Percentiles rank a stretch among this genome's conserved stretches.
Conservation (phyloP, 2,888 invertebrate genomes). For the Cheilosia vernalis region DNA sequence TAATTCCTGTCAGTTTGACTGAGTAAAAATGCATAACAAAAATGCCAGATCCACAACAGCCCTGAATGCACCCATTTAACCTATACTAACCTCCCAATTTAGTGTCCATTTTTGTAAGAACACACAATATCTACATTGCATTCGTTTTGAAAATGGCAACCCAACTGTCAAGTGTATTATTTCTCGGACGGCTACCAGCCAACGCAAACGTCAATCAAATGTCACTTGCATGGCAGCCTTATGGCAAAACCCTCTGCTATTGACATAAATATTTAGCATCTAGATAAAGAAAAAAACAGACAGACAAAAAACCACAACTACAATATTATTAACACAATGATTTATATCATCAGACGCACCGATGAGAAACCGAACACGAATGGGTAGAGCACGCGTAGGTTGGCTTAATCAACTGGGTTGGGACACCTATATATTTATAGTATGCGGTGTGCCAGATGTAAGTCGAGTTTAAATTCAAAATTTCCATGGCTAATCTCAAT, state of each 20-base stretch:
- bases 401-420: constrained; percentile 46
- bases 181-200: constrained; percentile 45
- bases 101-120: too few relatives aligned
- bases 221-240: constrained; percentile 42
- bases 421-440: neutral
- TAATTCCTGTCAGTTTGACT: too few relatives aligned
- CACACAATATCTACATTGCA: too few relatives aligned
- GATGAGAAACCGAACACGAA: constrained; percentile 30
- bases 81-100: too few relatives aligned
- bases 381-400: constrained; percentile 49
- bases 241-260: constrained; percentile 9
- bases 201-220: constrained; percentile 57
- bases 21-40: too few relatives aligned
- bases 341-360: constrained; percentile 40
- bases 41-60: too few relatives aligned
- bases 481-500: constrained; percentile 35
- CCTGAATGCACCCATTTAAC: too few relatives aligned
- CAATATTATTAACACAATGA: constrained; percentile 55
- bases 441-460: neutral
- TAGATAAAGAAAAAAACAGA: constrained; percentile 1
- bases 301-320: constrained; percentile 4
- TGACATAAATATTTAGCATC: constrained; percentile 24
- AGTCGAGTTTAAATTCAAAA: constrained; percentile 23
- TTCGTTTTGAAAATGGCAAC: neutral
- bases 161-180: constrained; percentile 48